phyloP scores from a whole-genome alignment of 2,888 invertebrate species.

The Marronus borbonicus region DNA sequence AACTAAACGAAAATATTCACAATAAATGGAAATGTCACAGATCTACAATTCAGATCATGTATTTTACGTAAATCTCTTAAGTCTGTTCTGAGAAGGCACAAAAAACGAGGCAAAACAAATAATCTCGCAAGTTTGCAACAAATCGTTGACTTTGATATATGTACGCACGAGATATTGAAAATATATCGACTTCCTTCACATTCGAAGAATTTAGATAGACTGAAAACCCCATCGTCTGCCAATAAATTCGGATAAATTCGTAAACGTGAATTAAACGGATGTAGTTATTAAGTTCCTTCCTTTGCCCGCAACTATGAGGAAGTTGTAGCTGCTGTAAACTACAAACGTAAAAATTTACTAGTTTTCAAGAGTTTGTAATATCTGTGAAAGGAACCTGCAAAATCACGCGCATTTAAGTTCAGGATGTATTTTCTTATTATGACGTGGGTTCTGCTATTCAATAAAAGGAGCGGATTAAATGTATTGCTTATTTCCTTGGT shows the following conservation, averaged over 20 bases:
- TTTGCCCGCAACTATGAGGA: not conserved
- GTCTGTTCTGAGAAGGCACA: not conserved
- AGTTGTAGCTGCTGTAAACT: too few relatives aligned
- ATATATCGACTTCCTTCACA: slow-evolving; percentile 1
- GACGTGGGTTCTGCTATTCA: too few relatives aligned
- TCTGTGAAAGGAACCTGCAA: too few relatives aligned
- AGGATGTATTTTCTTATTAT: too few relatives aligned
- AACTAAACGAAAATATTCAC: too few relatives aligned
- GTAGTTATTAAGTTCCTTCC: not conserved
- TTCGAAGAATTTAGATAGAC: slow-evolving; percentile 5
- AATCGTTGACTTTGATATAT: slow-evolving; percentile 23
- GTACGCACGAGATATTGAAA: slow-evolving; percentile 3
- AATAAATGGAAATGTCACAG: too few relatives aligned
- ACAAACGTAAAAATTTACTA: not conserved
- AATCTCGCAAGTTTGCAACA: not conserved
- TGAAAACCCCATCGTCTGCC: slow-evolving; percentile 2
- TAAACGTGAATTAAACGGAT: not conserved
- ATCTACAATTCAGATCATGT: too few relatives aligned
- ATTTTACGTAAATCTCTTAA: not conserved
- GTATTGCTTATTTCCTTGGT: too few relatives aligned
- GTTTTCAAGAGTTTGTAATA: not conserved
- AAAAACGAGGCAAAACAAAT: not conserved
- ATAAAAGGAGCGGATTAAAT: too few relatives aligned
- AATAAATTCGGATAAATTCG: slow-evolving; percentile 9
- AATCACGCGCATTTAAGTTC: too few relatives aligned